phyloP scores from a whole-genome alignment of 2,113 vertebrate species.

The Ardeotis arabs region DNA sequence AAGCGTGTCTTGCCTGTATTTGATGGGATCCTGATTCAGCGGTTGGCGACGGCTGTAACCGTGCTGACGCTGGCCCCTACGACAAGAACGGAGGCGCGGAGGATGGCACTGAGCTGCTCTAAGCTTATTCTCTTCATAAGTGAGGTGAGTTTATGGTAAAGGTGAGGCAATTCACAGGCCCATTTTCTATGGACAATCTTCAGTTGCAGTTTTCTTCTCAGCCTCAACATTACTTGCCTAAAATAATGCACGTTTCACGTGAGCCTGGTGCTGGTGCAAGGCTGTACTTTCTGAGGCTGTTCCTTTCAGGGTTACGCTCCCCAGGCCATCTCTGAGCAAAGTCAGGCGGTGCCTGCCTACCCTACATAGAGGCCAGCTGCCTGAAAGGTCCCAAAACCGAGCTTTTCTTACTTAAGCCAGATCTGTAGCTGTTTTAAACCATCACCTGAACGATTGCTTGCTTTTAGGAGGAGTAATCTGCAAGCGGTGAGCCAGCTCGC shows the following conservation, averaged over 20 bases:
- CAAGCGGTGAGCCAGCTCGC: neutral
- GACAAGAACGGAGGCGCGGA: neutral
- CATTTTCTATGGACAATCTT: neutral
- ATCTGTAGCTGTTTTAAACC: neutral
- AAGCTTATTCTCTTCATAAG: accelerated
- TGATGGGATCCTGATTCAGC: neutral
- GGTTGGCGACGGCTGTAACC: accelerated
- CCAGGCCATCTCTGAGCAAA: neutral
- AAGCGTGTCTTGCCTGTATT: neutral
- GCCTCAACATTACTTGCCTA: neutral
- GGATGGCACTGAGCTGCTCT: neutral
- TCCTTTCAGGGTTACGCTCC: neutral
- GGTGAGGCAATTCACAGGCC: neutral
- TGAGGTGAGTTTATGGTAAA: neutral
- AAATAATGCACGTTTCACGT: accelerated
- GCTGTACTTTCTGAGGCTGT: neutral
- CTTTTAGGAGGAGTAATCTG: neutral
- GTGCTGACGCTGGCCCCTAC: accelerated
- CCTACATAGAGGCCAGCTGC: neutral
- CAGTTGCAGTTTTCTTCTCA: neutral
- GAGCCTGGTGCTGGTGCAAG: neutral
- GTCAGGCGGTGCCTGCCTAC: neutral
- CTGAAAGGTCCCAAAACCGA: neutral
- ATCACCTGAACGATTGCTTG: neutral
- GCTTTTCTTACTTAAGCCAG: neutral